Evolutionary conservation across 2,888 invertebrate species (phyloP).

Genomic region (Chouioia cunea): DNA sequence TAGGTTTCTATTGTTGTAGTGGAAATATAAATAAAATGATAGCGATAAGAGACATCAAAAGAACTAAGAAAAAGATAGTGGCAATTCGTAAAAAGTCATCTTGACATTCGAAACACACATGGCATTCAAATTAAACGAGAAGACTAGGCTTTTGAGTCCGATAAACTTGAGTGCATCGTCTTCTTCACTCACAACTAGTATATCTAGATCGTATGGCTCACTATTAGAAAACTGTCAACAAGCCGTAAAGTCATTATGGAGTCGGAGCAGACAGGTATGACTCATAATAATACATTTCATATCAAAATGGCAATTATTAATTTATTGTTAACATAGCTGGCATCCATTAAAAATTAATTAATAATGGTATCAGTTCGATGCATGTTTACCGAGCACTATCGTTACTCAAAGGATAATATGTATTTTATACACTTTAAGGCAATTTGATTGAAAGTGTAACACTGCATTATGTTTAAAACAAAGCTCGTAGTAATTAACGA

Average conservation of each 20-base stretch:
- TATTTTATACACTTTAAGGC: no score
- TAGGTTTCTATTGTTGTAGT: not conserved
- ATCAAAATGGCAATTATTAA: slow-evolving; percentile 7
- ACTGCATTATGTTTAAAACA: no score
- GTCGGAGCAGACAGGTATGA: slow-evolving; percentile 61
- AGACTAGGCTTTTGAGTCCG: slow-evolving; percentile 51
- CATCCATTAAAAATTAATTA: no score
- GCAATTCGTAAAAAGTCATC: slow-evolving; percentile 37
- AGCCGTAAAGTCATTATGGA: slow-evolving; percentile 61
- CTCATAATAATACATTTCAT: no score
- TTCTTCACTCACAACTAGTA: slow-evolving; percentile 50
- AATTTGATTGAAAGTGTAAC: no score
- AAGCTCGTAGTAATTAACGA: no score
- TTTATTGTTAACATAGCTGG: not conserved
- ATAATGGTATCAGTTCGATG: no score
- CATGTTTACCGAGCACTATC: no score
- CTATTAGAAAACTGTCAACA: slow-evolving; percentile 55
- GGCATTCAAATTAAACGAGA: slow-evolving; percentile 53
- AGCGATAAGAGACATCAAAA: not conserved
- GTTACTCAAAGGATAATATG: no score
- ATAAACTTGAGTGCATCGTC: slow-evolving; percentile 51
- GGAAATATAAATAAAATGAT: not conserved
- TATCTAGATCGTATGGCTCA: slow-evolving; percentile 58
- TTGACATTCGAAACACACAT: slow-evolving; percentile 49
- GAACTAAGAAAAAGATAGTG: slow-evolving; percentile 48